Evolutionary conservation across 2,888 invertebrate species (phyloP), one percentile per base, ranked within the genome.

Genomic region (Pseudococcus longispinus): DNA sequence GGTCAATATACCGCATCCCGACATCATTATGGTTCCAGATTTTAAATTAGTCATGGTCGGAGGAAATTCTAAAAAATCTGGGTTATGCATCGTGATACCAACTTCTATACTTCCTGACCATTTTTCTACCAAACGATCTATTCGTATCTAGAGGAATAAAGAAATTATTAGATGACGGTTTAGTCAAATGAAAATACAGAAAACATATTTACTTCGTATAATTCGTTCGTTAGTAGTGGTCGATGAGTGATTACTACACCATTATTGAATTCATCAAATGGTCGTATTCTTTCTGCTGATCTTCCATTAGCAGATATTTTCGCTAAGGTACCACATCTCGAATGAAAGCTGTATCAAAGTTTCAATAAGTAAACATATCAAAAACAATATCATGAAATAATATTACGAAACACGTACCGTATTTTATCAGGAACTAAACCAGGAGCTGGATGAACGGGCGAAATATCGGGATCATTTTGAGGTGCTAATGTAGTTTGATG

Each of bases 31-130:
- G 0, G 96, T 97, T 11, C 97, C 94, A 1, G 91, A 91, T 87
- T 97, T 94, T 96, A 98, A 96, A 90, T 98, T 98, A 0, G 98
- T 98, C 97, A 98, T 98, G 1, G 98, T 98, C 0, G 98, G 97
- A 2, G 98, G 98, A 91, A 98, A 98, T 88, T 97, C 95, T 87
- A 98, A 92, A 0, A 94, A 94, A 0, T 94, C 94, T 2, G 98
- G 98, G 91, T 97, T 96, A 90, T 98, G 98, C 15, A 96, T 96
- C 0, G 98, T 98, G 11, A 98, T 95, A 51, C 97, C 98, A 89
- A 97, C 96, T 93, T 97, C 97, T 89, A 97, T 95, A 90, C 96
- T 96, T 0, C 97, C 97, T 60, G 97, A 97, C 98, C 98, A 98
- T 90, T 98, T 96, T 90, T 97, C 97, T 9, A 98, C 97, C 88